These are phyloP conservation scores for Anarhynchus alexandrinus DNA, from an alignment of 2,113 vertebrate species.

Conservation along the genomic window DNA sequence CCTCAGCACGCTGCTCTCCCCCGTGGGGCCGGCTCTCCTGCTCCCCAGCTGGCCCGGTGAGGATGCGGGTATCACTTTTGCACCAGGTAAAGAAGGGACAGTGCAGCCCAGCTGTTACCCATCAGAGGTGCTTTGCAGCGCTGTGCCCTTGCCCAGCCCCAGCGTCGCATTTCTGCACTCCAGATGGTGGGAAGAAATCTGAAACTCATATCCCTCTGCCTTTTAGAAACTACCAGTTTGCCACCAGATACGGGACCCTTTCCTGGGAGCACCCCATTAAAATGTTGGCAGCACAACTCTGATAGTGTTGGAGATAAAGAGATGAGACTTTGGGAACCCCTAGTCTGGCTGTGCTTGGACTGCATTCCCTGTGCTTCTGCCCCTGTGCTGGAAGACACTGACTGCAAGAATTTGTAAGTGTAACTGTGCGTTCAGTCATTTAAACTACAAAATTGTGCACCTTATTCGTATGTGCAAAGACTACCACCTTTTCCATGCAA, in stretches of 20 bases:
- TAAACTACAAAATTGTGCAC: not conserved
- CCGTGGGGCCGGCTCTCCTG: not conserved
- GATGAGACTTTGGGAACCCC: not conserved
- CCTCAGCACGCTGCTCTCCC: not conserved
- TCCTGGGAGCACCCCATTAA: not conserved
- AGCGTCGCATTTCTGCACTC: not conserved
- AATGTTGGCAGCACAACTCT: not conserved
- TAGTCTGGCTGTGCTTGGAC: not conserved
- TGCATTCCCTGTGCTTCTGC: not conserved
- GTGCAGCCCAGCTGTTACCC: not conserved
- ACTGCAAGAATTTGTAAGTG: not conserved
- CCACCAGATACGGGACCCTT: not conserved
- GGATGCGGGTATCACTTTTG: not conserved
- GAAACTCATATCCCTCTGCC: not conserved
- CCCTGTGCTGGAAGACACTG: not conserved
- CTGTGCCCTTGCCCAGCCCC: not conserved
- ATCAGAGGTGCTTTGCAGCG: not conserved
- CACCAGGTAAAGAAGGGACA: not conserved
- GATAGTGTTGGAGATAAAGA: not conserved
- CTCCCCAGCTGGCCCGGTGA: not conserved
- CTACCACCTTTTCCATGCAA: not conserved
- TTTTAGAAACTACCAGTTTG: not conserved
- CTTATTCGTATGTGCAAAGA: not conserved
- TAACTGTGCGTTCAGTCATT: not conserved
- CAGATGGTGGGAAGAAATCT: slow-evolving; percentile 42